A percentile compares a stretch with the other conserved stretches of the same genome.
phyloP scores from a whole-genome alignment of 2,888 invertebrate genomes.

The Acanthosoma haemorrhoidale region DNA sequence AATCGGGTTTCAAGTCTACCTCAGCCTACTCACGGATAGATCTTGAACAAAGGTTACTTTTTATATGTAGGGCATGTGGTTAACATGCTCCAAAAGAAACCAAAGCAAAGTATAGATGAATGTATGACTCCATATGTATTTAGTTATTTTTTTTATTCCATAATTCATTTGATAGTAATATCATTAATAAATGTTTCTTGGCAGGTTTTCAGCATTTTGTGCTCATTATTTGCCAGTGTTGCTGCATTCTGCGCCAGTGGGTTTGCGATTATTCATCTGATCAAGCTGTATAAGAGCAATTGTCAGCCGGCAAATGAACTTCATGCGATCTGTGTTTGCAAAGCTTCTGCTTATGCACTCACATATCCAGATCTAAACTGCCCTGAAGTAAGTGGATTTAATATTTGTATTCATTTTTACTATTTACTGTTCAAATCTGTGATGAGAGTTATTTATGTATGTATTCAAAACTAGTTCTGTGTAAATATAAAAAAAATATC shows the following conservation, averaged over 20 bases:
- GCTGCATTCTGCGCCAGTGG: conserved; percentile 47
- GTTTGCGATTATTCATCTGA: conserved; percentile 47
- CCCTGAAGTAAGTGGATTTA: conserved; percentile 45
- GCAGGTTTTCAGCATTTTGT: conserved; percentile 48
- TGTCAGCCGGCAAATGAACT: conserved; percentile 47
- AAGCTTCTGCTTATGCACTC: conserved; percentile 38
- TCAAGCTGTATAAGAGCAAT: conserved; percentile 46
- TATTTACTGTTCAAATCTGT: no score
- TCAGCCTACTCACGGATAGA: no score
- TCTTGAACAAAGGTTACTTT: no score
- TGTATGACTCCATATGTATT: background rate
- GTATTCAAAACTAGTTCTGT: no score
- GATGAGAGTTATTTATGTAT: no score
- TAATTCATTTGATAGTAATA: background rate
- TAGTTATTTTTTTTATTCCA: background rate
- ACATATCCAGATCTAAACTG: conserved; percentile 49
- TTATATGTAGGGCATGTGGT: no score
- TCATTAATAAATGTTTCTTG: conserved; percentile 36
- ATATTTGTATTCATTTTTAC: no score
- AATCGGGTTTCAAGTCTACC: no score
- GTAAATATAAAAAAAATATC: no score
- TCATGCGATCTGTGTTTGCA: conserved; percentile 48
- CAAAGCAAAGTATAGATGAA: no score
- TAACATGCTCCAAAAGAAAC: no score
- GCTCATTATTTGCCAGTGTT: conserved; percentile 46